Base-by-base conservation (phyloP, 2,888 invertebrate species). In the Himalopsyche tibetana region DNA sequence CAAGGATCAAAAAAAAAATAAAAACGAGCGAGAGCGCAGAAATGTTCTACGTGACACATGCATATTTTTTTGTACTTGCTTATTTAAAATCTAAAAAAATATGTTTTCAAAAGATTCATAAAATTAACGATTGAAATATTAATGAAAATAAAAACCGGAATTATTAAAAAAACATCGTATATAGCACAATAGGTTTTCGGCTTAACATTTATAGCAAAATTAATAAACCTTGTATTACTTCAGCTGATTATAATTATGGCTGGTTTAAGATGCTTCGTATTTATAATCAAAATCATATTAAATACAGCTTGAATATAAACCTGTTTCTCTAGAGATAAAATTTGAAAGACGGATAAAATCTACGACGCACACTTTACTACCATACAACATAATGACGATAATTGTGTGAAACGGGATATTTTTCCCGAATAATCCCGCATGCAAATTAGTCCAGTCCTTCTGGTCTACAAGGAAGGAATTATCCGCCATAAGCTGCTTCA, bases 361-460 rank as follows among this genome's bases (percentile, higher is more conserved):
- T 63, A 3, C 8, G 19, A 28, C n/a, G n/a, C n/a, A 19, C 63
- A 63, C 63, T 63, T 28, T 8, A 63, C 63, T 3, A 63, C 63
- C 63, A 63, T 19, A 63, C 28, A 63, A 63, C 63, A 63, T 63
- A 63, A 63, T 63, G 63, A 63, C 3, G 63, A 63, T 63, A 63
- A 63, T 63, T 63, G 63, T 63, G 63, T 63, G 63, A 63, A 63
- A 63, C 63, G 63, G 63, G 63, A 63, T 63, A 63, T 63, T 63
- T 63, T 63, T 63, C 19, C 63, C 63, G 19, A 63, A 19, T 63
- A 63, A 63, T 63, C 63, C 63, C 63, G 63, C 63, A 63, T 63
- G 63, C 63, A 63, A 63, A 63, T 63, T 63, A 63, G 63, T 19
- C 28, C 28, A 63, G 63, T 63, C 63, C 63, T 63, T 63, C 28